Conservation (phyloP, 2,113 vertebrate species). For the Bubo bubo region DNA sequence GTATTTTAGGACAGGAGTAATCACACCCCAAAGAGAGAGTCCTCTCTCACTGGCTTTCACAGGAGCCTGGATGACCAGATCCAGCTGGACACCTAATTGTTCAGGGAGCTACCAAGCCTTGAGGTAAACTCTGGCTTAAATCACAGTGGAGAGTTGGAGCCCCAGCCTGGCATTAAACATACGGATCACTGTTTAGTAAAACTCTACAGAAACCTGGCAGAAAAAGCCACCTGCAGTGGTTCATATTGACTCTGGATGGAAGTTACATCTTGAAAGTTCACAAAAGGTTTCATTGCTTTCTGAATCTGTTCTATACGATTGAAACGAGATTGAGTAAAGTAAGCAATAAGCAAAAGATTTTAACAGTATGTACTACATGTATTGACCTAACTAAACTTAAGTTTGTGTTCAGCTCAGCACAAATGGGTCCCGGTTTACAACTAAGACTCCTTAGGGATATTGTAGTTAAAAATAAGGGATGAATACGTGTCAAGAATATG, state of each 20-base stretch:
- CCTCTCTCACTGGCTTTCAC: neutral
- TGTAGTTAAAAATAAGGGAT: neutral
- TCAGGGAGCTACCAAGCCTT: neutral
- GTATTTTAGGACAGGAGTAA: neutral
- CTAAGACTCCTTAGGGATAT: neutral
- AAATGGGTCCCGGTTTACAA: neutral
- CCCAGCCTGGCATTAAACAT: neutral
- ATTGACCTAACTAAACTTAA: neutral
- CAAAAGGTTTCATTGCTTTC: neutral
- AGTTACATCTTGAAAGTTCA: neutral
- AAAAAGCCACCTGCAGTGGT: neutral
- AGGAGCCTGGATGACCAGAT: neutral
- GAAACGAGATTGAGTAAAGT: accelerated
- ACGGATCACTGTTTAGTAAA: neutral
- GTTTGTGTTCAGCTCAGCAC: neutral
- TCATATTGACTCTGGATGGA: neutral
- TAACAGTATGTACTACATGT: neutral
- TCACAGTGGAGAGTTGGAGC: neutral
- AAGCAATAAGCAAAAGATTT: neutral
- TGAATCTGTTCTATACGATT: neutral
- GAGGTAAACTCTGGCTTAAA: neutral
- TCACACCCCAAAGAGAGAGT: neutral
- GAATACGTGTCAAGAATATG: neutral
- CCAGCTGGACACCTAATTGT: neutral
- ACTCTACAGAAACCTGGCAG: neutral